A percentile compares a stretch with the other conserved stretches of the same genome.
phyloP scores from a whole-genome alignment of 2,113 vertebrate species.

The Piaya cayana region DNA sequence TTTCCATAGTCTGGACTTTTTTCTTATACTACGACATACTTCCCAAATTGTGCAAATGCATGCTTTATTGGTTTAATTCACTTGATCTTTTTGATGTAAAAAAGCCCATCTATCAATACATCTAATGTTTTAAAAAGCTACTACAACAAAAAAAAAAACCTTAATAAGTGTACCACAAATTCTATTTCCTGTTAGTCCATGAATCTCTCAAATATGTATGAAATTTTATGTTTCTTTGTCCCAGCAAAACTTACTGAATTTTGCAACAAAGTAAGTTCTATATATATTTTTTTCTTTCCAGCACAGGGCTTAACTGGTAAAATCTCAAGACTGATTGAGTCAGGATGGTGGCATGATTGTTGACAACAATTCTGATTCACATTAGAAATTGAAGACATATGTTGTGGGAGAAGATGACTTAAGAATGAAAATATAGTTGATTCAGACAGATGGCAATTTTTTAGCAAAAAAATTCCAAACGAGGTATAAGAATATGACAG shows the following conservation, averaged over 20 bases:
- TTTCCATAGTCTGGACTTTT: neutral
- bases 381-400: conserved; percentile 39
- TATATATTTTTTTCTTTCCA: conserved; percentile 23
- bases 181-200: neutral
- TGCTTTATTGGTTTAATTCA: neutral
- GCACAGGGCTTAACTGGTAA: conserved; percentile 1
- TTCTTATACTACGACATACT: neutral
- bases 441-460: conserved; percentile 24
- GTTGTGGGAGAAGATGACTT: conserved; percentile 18
- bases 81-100: neutral
- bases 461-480: neutral
- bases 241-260: neutral
- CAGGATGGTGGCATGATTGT: neutral
- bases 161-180: neutral
- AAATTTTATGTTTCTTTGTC: neutral
- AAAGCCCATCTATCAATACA: neutral
- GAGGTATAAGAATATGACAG: conserved; percentile 4
- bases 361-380: neutral
- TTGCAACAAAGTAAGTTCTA: neutral
- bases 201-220: fast-evolving
- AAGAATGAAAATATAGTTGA: conserved; percentile 57
- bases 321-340: neutral
- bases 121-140: neutral
- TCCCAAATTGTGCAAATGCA: neutral
- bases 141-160: neutral